phyloP scores from a whole-genome alignment of 2,113 vertebrate genomes.

The Octodon degus region DNA sequence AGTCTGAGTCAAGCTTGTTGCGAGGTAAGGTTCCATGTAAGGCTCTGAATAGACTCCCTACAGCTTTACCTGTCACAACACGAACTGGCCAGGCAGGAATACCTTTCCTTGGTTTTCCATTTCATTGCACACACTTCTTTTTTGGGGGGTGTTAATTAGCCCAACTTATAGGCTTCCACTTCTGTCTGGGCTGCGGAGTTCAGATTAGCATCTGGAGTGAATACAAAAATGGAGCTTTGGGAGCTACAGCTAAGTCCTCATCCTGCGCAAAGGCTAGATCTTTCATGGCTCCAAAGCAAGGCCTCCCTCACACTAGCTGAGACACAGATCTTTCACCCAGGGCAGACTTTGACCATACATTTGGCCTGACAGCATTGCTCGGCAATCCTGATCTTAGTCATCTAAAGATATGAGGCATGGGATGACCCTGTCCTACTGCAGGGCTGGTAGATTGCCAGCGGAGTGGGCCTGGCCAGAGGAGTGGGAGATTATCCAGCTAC shows the following conservation, averaged over 20 bases:
- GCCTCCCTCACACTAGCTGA: not conserved
- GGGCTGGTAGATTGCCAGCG: not conserved
- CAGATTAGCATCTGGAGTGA: not conserved
- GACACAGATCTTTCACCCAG: not conserved
- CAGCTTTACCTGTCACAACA: constrained; percentile 20
- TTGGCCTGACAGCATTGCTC: not conserved
- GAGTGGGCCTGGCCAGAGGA: not conserved
- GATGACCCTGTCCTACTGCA: not conserved
- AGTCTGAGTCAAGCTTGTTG: not conserved
- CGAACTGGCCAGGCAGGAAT: constrained; percentile 70
- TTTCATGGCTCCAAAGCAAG: not conserved
- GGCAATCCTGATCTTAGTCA: not conserved
- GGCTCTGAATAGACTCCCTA: constrained; percentile 40
- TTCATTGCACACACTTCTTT: not conserved
- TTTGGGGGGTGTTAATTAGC: not conserved
- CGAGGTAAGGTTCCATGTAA: not conserved
- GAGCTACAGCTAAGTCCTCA: not conserved
- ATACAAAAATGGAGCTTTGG: rapidly evolving
- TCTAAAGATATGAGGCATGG: not conserved
- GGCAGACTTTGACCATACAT: not conserved
- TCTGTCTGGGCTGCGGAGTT: not conserved
- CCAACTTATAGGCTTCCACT: not conserved
- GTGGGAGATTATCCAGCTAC: not conserved
- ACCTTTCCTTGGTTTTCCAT: constrained; percentile 40
- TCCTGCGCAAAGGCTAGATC: not conserved